Evolutionary conservation across 2,113 vertebrate species (phyloP).

Genomic region (zebrafish (Danio rerio)): DNA sequence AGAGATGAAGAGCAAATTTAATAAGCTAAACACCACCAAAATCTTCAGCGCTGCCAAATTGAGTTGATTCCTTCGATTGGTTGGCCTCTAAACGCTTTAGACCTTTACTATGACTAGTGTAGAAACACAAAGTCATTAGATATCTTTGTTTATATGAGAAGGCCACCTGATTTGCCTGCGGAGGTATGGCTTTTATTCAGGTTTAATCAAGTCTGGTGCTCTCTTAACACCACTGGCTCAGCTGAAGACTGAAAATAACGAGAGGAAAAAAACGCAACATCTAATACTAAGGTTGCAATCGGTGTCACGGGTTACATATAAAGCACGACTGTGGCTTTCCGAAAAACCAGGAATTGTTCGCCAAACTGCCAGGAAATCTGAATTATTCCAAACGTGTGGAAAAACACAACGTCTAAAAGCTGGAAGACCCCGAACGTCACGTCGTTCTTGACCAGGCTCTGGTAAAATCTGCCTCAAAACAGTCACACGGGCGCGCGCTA

Average conservation of each 20-base stretch:
- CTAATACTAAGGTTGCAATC: not conserved
- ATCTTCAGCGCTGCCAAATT: not conserved
- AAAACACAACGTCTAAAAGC: slow-evolving; percentile 10
- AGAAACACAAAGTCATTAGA: not conserved
- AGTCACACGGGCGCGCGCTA: slow-evolving; percentile 28
- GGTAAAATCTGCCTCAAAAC: slow-evolving; percentile 36
- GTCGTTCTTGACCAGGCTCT: slow-evolving; percentile 34
- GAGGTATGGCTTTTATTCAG: slow-evolving; percentile 49
- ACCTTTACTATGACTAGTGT: not conserved
- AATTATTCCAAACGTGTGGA: slow-evolving; percentile 1
- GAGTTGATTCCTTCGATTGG: not conserved
- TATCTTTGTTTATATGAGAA: not conserved
- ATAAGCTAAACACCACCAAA: not conserved
- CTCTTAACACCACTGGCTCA: slow-evolving; percentile 6
- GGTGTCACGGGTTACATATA: not conserved
- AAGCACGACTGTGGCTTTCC: not conserved
- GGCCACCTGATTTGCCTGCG: slow-evolving; percentile 1
- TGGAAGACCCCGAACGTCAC: slow-evolving; percentile 52
- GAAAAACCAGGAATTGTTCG: not conserved
- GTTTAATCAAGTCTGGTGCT: not conserved
- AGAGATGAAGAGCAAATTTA: slow-evolving; percentile 24
- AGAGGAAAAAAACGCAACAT: not conserved
- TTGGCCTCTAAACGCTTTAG: not conserved
- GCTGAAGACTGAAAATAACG: not conserved
- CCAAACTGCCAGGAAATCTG: not conserved